A percentile compares a stretch with the other conserved stretches of the same genome.
These are phyloP conservation scores for Hemistola chrysoprasaria DNA, from an alignment of 2,888 invertebrate genomes.

Conservation along the genomic window DNA sequence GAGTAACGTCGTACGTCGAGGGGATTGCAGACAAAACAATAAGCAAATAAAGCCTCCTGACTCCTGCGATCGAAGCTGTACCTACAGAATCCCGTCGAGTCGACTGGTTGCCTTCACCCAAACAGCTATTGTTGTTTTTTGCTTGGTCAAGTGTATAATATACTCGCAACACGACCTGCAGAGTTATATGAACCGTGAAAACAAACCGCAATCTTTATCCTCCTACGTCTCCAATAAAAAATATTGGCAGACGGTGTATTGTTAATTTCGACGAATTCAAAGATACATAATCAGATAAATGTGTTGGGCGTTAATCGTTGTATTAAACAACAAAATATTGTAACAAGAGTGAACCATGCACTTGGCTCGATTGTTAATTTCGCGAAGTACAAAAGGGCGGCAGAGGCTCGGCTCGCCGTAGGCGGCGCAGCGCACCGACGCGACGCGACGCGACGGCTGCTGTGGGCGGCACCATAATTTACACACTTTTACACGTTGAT, in stretches of 20 bases:
- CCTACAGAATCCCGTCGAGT: constrained; percentile 7
- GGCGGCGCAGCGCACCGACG: constrained; percentile 44
- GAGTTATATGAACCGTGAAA: constrained; percentile 8
- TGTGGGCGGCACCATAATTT: constrained; percentile 47
- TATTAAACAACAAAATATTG: constrained; percentile 25
- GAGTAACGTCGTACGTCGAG: no score
- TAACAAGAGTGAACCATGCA: constrained; percentile 36
- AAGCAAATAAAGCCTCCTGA: constrained; percentile 13
- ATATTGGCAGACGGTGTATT: constrained; percentile 10
- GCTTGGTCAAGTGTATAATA: constrained; percentile 18
- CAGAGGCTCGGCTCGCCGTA: constrained; percentile 32
- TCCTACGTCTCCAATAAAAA: constrained; percentile 10
- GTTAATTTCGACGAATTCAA: constrained; percentile 27
- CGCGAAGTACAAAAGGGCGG: constrained; percentile 45
- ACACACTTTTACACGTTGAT: constrained; percentile 45
- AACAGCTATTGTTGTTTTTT: constrained; percentile 46
- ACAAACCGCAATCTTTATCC: constrained; percentile 15
- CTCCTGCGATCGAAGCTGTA: constrained; percentile 13
- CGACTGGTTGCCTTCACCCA: constrained; percentile 27
- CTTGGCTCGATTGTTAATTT: constrained; percentile 44
- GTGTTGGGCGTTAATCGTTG: constrained; percentile 19
- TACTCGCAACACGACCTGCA: constrained; percentile 17
- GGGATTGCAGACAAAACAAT: constrained; percentile 29
- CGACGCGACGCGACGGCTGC: constrained; percentile 38
- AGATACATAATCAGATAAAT: constrained; percentile 30